phyloP scores from a whole-genome alignment of 1,140 invertebrate species.

The Neodiprion virginianus region DNA sequence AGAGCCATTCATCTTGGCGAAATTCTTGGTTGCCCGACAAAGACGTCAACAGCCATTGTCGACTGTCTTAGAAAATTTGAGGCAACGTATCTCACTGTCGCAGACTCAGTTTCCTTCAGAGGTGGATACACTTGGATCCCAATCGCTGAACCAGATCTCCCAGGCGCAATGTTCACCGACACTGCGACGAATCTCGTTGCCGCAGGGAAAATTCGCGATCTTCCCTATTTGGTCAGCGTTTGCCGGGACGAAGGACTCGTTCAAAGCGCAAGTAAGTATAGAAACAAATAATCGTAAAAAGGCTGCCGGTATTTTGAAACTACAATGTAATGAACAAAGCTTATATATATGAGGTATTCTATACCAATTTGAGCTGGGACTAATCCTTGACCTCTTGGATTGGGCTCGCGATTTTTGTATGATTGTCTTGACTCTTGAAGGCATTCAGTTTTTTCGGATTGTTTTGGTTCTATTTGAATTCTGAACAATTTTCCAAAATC shows the following conservation, averaged over 20 bases:
- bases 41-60: not conserved
- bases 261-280: not conserved
- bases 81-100: not conserved
- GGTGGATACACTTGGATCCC: not conserved
- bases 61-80: not conserved
- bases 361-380: no score
- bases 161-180: not conserved
- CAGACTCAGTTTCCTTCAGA: not conserved
- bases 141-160: not conserved
- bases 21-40: not conserved
- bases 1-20: not conserved
- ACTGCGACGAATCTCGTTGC: not conserved
- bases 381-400: no score
- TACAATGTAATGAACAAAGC: no score
- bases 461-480: no score
- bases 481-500: no score
- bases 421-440: no score
- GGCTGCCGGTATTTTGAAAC: no score
- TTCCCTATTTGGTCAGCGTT: not conserved
- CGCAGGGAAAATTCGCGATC: not conserved
- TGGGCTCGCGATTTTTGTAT: no score
- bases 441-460: no score
- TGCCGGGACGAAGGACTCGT: constrained; percentile 2
- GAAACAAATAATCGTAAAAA: no score
- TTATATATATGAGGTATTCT: no score